Percentiles rank a stretch among this genome's conserved stretches.
phyloP scores from a whole-genome alignment of 2,888 invertebrate species.

The Pandemis cinnamomeana region DNA sequence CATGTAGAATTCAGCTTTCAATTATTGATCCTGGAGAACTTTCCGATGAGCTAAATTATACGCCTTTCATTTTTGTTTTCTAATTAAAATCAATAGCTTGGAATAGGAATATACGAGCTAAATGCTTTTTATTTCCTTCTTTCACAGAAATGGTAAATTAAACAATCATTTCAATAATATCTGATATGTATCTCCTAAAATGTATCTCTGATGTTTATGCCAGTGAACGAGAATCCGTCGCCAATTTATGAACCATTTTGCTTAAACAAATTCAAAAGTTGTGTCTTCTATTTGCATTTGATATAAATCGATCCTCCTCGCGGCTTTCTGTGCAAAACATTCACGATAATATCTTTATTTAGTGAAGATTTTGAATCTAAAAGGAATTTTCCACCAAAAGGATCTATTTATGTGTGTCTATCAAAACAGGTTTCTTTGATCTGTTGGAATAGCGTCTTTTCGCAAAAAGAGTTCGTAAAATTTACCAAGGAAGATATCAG shows the following conservation, averaged over 20 bases:
- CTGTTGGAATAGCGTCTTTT: constrained; percentile 60
- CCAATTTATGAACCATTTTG: constrained; percentile 24
- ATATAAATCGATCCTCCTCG: constrained; percentile 23
- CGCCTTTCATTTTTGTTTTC: neutral
- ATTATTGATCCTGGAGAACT: too few relatives aligned
- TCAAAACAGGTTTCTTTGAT: constrained; percentile 63
- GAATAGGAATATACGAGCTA: too few relatives aligned
- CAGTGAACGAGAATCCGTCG: neutral
- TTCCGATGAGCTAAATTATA: too few relatives aligned
- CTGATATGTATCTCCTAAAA: neutral
- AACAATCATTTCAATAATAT: neutral
- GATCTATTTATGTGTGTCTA: constrained; percentile 63
- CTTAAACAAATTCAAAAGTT: constrained; percentile 24
- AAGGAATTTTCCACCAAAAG: constrained; percentile 59
- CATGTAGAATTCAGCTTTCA: too few relatives aligned
- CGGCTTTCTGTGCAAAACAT: constrained; percentile 31
- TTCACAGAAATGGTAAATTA: neutral
- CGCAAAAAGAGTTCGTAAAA: constrained; percentile 46
- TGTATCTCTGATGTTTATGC: neutral
- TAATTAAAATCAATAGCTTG: too few relatives aligned
- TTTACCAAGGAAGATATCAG: constrained; percentile 55
- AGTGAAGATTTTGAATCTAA: constrained; percentile 46
- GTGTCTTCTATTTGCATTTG: constrained; percentile 29
- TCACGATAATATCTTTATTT: constrained; percentile 41
- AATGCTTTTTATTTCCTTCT: too few relatives aligned